These are phyloP conservation scores for Saimiri boliviensis DNA, from an alignment of 2,113 vertebrate genomes.

Conservation along the genomic window DNA sequence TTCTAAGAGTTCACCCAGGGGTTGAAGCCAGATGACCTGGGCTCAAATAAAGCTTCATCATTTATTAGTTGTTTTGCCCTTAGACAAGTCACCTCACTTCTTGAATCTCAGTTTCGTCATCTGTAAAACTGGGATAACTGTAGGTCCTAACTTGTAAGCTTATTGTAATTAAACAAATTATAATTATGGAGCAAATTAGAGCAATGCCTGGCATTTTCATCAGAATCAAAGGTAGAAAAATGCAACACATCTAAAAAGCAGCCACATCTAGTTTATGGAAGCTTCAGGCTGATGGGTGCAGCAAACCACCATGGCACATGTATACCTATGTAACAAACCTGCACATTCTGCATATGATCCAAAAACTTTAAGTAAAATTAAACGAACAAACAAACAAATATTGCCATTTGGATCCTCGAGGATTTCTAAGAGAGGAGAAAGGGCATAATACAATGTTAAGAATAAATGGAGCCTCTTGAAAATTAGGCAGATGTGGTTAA, in stretches of 20 bases:
- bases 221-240: constrained; percentile 34
- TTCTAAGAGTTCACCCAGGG: background rate
- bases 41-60: background rate
- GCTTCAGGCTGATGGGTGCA: background rate
- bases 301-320: no score
- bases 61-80: background rate
- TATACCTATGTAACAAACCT: no score
- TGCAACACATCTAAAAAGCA: background rate
- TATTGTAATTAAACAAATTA: background rate
- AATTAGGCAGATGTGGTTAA: constrained; percentile 39
- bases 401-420: background rate
- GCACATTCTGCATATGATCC: no score
- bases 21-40: rapidly evolving
- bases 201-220: background rate
- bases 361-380: no score
- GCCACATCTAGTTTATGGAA: background rate
- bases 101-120: background rate
- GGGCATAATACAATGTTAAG: background rate
- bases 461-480: constrained; percentile 26
- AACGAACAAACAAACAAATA: background rate
- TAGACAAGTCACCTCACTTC: background rate
- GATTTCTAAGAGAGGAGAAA: background rate
- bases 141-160: background rate
- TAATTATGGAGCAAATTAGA: background rate
- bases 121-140: background rate